phyloP scores from a whole-genome alignment of 1,140 invertebrate species.

The Hylaeus volcanicus region DNA sequence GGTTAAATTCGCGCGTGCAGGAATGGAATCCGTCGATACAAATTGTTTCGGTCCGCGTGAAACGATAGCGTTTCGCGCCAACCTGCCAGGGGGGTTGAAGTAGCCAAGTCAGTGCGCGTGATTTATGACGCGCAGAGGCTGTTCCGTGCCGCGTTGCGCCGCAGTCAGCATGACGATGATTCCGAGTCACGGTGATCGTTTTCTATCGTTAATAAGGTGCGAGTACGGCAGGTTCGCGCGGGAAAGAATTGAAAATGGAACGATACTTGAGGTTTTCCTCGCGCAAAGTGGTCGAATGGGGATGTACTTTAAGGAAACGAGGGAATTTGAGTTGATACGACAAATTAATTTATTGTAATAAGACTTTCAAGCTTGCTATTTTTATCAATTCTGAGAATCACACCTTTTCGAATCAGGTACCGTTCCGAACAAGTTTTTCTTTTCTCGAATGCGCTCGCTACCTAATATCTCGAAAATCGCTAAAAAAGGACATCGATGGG shows the following conservation, averaged over 20 bases:
- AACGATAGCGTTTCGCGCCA: slow-evolving; percentile 31
- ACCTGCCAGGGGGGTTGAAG: slow-evolving; percentile 40
- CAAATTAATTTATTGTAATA: too few species aligned
- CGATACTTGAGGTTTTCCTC: not conserved
- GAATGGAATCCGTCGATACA: slow-evolving; percentile 38
- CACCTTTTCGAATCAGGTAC: too few species aligned
- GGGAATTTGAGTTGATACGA: too few species aligned
- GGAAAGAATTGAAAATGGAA: not conserved
- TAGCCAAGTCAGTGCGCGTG: slow-evolving; percentile 54
- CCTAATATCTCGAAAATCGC: too few species aligned
- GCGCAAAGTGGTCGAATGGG: too few species aligned
- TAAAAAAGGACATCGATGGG: too few species aligned
- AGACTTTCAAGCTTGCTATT: too few species aligned
- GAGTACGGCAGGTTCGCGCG: slow-evolving; percentile 11
- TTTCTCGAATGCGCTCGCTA: too few species aligned
- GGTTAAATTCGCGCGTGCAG: not conserved
- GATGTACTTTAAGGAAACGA: too few species aligned
- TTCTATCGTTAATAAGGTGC: slow-evolving; percentile 22
- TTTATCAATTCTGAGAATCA: too few species aligned
- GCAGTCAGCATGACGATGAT: slow-evolving; percentile 51
- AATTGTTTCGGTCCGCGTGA: slow-evolving; percentile 47
- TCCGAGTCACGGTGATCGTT: slow-evolving; percentile 15
- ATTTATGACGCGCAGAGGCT: slow-evolving; percentile 50
- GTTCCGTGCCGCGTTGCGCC: slow-evolving; percentile 21
- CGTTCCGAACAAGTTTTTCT: too few species aligned